phyloP scores from a whole-genome alignment of 2,113 vertebrate species.

The Pyrgilauda ruficollis region DNA sequence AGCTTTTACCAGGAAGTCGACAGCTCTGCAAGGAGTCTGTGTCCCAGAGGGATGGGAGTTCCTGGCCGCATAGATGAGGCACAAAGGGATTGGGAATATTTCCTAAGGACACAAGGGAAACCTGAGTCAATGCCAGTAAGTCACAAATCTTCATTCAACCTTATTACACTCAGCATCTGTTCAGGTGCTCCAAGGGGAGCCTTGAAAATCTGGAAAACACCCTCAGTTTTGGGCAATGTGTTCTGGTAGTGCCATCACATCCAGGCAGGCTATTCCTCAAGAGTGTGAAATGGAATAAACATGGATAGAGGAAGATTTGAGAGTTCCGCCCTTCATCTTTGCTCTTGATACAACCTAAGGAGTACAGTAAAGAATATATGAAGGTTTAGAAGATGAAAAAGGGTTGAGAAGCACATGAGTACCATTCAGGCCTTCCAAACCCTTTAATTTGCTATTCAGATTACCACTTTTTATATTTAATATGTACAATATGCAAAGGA shows the following conservation, averaged over 20 bases:
- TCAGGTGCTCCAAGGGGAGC: background rate
- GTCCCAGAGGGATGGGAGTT: background rate
- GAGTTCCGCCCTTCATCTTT: background rate
- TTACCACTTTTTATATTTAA: background rate
- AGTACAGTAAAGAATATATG: background rate
- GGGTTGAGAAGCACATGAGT: background rate
- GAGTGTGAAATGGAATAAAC: background rate
- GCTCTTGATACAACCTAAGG: background rate
- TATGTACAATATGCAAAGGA: background rate
- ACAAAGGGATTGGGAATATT: background rate
- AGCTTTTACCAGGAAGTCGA: background rate
- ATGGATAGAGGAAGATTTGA: background rate
- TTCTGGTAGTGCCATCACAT: background rate
- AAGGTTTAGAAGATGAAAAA: background rate
- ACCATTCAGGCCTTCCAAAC: background rate
- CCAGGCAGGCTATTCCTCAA: background rate
- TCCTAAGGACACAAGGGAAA: background rate
- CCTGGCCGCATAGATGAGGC: background rate
- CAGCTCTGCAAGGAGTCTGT: background rate
- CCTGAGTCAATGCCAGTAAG: background rate
- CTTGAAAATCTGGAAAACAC: background rate
- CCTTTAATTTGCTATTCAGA: background rate
- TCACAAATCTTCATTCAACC: background rate
- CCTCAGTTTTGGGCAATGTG: background rate
- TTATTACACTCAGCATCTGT: background rate